Percentiles rank a stretch among this genome's conserved stretches.
Conservation (phyloP, 2,797 vertebrate genomes). For the Poecile montanus region DNA sequence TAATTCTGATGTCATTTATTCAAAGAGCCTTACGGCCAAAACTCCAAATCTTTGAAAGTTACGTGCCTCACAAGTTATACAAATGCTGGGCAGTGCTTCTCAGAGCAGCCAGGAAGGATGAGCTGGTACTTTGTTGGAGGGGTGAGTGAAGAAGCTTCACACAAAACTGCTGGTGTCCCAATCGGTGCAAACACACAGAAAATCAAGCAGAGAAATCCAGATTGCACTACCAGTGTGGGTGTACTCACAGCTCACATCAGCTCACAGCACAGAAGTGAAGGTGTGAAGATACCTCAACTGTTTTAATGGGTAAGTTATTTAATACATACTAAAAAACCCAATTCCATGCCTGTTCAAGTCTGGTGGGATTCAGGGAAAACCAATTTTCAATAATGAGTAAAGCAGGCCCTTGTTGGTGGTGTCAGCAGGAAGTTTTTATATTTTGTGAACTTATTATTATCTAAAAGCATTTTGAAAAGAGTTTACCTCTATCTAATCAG, state of each 20-base stretch:
- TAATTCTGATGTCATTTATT: neutral
- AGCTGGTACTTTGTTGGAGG: neutral
- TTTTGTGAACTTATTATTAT: constrained; percentile 9
- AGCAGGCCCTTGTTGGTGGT: neutral
- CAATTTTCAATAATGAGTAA: accelerated
- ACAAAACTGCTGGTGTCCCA: neutral
- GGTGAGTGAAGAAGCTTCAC: neutral
- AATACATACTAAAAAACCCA: accelerated
- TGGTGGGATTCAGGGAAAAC: neutral
- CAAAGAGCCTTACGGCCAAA: neutral
- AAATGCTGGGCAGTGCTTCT: neutral
- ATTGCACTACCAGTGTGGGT: accelerated
- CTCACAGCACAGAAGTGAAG: neutral
- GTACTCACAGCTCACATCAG: neutral
- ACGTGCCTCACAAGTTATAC: neutral
- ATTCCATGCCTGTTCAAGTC: neutral
- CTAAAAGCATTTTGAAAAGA: constrained; percentile 35
- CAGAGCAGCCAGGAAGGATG: neutral
- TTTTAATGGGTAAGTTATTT: neutral
- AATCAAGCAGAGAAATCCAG: neutral
- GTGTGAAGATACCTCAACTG: neutral
- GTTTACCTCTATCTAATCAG: constrained; percentile 32
- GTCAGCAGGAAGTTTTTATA: constrained; percentile 7
- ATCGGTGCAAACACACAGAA: accelerated
- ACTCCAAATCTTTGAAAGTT: neutral